Base-by-base conservation (phyloP, 2,888 invertebrate genomes). In the Dryadula phaetusa region DNA sequence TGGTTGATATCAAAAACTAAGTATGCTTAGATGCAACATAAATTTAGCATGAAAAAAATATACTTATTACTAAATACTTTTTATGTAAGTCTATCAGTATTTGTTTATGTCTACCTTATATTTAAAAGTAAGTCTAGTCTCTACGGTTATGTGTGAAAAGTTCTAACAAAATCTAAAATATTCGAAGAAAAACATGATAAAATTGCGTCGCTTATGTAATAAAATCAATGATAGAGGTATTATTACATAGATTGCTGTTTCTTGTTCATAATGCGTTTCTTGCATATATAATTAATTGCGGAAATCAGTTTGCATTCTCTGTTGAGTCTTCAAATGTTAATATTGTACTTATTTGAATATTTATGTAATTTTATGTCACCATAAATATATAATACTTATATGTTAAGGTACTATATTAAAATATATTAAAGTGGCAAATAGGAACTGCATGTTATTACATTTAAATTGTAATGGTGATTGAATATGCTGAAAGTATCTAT, bases 241-340 rank as follows among this genome's bases (percentile, higher is more conserved):
- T 32, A 16, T 16, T 28, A 28, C 52, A 25, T 28, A 49, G 25
- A 28, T 52, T 52, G 16, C 52, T 52, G 4, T 37, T 56, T 25
- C 22, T 56, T 20, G 40, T 56, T 22, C n/a, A 56, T 56, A 56
- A 56, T 56, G 37, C 37, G 56, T 56, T 56, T 56, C 56, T 56
- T 56, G 56, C 56, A 56, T 60, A 60, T 60, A 25, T 44, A 46
- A 44, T 60, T 42, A 60, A 60, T 60, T 28, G 60, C 28, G 60
- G 60, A 60, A 60, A 60, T 60, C 60, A 18, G 25, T 60, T 44
- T 32, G 44, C 60, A 44, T 28, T 56, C 37, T 20, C 28, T 44
- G 44, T 46, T 42, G n/a, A 10, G 42, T 46, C 28, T 44, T 44
- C 44, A 46, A 54, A 56, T 56, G 44, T 32, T 46, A 44, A 44